phyloP scores from a whole-genome alignment of 2,113 vertebrate species.

The Cochlearius cochlearius region DNA sequence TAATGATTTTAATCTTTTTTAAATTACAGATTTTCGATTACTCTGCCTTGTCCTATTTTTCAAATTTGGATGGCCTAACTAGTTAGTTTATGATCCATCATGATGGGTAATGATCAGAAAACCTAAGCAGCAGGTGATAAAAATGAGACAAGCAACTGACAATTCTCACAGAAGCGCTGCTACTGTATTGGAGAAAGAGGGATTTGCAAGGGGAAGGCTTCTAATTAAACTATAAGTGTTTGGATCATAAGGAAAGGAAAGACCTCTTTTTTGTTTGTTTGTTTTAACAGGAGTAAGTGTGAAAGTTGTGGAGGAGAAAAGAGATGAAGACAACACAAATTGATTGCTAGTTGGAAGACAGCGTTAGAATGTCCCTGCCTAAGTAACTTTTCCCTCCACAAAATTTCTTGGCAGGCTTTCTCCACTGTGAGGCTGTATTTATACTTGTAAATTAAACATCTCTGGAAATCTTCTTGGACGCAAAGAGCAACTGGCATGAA shows the following conservation, averaged over 20 bases:
- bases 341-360: neutral
- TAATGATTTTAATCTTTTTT: neutral
- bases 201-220: neutral
- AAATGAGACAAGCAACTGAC: neutral
- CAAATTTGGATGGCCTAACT: neutral
- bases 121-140: neutral
- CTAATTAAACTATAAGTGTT: neutral
- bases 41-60: neutral
- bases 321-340: neutral
- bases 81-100: neutral
- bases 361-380: neutral
- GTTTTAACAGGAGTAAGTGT: neutral
- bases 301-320: neutral
- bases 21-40: neutral
- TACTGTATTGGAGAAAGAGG: neutral
- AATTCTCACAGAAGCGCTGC: neutral
- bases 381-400: neutral
- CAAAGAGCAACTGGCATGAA: slow-evolving; percentile 1
- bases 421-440: neutral
- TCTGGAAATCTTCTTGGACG: slow-evolving; percentile 20
- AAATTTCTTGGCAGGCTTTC: slow-evolving; percentile 9
- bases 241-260: neutral
- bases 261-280: neutral
- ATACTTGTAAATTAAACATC: slow-evolving; percentile 14
- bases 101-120: neutral